A percentile compares a stretch with the other conserved stretches of the same genome.
These are phyloP conservation scores for Riparia riparia DNA, from an alignment of 2,113 vertebrate species.

Conservation along the genomic window DNA sequence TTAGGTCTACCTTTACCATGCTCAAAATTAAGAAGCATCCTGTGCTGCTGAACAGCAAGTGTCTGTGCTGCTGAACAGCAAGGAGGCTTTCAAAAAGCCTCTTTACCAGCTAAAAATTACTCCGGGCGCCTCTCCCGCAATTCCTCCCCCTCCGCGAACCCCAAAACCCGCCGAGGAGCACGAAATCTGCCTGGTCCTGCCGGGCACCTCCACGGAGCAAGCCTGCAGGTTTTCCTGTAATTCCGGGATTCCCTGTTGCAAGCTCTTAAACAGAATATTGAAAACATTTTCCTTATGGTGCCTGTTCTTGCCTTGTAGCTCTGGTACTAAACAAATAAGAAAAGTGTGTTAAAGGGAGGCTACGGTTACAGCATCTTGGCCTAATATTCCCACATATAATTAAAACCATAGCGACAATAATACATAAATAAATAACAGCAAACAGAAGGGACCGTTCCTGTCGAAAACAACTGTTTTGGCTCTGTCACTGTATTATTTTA, in stretches of 20 bases:
- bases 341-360: conserved; percentile 33
- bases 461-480: conserved; percentile 19
- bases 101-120: not conserved
- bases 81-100: not conserved
- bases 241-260: conserved; percentile 28
- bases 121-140: not conserved
- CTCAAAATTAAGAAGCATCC: not conserved
- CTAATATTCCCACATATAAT: conserved; percentile 53
- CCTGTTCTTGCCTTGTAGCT: conserved; percentile 22
- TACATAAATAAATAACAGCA: conserved; percentile 46
- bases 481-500: conserved; percentile 40
- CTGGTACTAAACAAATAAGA: conserved; percentile 31
- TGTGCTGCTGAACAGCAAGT: not conserved
- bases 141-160: not conserved
- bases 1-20: not conserved
- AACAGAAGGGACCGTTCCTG: conserved; percentile 47
- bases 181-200: not conserved
- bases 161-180: not conserved
- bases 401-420: conserved; percentile 56
- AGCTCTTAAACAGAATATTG: conserved; percentile 27
- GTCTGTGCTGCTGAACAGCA: not conserved
- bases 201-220: not conserved
- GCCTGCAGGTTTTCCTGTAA: not conserved
- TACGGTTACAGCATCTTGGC: conserved; percentile 42
- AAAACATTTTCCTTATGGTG: conserved; percentile 37